Base-by-base conservation (phyloP, 2,888 invertebrate genomes). In the Apamea anceps region DNA sequence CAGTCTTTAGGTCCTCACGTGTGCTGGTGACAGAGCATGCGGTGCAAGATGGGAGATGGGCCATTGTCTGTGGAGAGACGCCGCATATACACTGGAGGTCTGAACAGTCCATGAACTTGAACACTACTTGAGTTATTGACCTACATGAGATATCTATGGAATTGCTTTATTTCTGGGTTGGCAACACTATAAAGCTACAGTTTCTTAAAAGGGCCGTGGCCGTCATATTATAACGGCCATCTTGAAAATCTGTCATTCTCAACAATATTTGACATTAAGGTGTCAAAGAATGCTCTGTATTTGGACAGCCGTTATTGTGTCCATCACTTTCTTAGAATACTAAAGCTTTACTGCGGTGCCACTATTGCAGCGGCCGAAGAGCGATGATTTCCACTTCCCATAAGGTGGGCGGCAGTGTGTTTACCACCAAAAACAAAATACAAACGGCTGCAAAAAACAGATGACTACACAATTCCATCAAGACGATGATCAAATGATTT, bases 401-500 rank as follows among this genome's bases (percentile, higher is more conserved):
- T 21, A 6, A 37, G n/a, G 8, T 62, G 25, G 54, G 54, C 13
- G 21, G 10, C 15, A 21, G 2, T 25, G n/a, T 18, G 8, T 7
- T 21, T 18, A 2, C 75, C 12, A 32, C 18, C 13, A 42, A 79
- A 60, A 51, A 51, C 15, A 66, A 37, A 45, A 77, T 0, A 54
- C 32, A 28, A 63, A 21, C 3, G 4, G 32, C 3, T 18, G 13
- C 57, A 63, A 74, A 60, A 65, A 63, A 57, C n/a, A 32, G 63
- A 76, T 77, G 74, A 77, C 72, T 37, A 74, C 78, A 72, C 57
- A 32, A 72, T 57, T 15, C 80, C 28, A 45, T 70, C 51, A 66
- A 57, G 48, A 75, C 65, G 89, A 90, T 85, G 90, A 91, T 82
- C 86, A 77, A 86, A 88, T 88, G 84, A 87, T 90, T 87, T 85